Percentiles rank a stretch among this genome's conserved stretches.
Evolutionary conservation across 2,113 vertebrate species (phyloP).

Genomic region (Lucifuga dentata): DNA sequence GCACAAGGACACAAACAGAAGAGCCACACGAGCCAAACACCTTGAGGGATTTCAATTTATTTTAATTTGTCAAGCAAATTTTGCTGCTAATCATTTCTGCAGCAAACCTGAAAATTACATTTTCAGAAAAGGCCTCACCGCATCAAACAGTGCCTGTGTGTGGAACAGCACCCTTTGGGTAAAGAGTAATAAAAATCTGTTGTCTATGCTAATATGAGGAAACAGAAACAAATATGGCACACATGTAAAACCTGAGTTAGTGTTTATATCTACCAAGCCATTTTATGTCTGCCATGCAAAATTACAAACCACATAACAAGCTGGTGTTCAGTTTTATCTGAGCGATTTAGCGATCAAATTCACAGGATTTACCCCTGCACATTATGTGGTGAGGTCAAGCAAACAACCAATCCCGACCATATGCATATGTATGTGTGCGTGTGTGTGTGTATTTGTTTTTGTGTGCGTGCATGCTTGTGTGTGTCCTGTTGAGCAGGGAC

Average conservation of each 20-base stretch:
- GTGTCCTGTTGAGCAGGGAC: constrained; percentile 26
- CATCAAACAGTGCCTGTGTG: constrained; percentile 22
- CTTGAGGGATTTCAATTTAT: constrained; percentile 44
- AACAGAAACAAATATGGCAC: constrained; percentile 1
- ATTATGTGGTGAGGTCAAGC: constrained; percentile 41
- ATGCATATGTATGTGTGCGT: constrained; percentile 10
- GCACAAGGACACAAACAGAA: constrained; percentile 31
- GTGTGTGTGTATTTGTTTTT: constrained; percentile 14
- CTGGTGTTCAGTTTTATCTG: constrained; percentile 28
- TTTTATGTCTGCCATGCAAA: too few relatives aligned
- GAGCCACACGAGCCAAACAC: constrained; percentile 36
- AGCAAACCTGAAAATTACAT: constrained; percentile 39
- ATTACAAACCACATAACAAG: constrained; percentile 5
- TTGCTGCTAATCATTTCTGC: constrained; percentile 36
- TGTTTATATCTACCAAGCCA: constrained; percentile 40
- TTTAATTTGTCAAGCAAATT: constrained; percentile 17
- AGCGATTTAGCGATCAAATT: constrained; percentile 56
- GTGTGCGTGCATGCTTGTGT: constrained; percentile 8
- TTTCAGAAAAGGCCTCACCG: constrained; percentile 19
- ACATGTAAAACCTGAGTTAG: constrained; percentile 31
- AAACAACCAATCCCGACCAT: constrained; percentile 41
- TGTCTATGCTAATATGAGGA: constrained; percentile 33
- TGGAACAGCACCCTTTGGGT: constrained; percentile 24
- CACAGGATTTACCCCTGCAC: constrained; percentile 42
- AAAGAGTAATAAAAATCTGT: constrained; percentile 37